Conservation (phyloP, 2,888 invertebrate species). For the Andrena fulva region DNA sequence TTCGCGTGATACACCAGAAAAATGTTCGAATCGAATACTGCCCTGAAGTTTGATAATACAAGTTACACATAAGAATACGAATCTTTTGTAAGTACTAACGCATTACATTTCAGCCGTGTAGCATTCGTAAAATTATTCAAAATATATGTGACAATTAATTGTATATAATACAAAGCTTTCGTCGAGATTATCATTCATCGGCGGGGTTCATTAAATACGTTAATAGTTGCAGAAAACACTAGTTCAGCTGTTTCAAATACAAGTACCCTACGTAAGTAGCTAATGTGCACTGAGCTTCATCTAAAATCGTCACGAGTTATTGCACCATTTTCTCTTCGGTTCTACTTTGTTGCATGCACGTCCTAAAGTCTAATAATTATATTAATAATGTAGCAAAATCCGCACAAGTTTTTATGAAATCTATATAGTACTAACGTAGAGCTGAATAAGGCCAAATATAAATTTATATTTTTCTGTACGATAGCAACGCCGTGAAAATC, state of each 20-base stretch:
- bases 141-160: conserved; percentile 40
- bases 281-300: conserved; percentile 57
- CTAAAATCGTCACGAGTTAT: conserved; percentile 49
- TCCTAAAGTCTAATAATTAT: conserved; percentile 40
- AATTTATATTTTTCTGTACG: neutral
- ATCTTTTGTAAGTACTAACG: conserved; percentile 30
- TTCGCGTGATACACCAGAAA: conserved; percentile 38
- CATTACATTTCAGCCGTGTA: conserved; percentile 13
- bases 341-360: conserved; percentile 52
- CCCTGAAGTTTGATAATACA: conserved; percentile 39
- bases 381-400: conserved; percentile 29
- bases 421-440: conserved; percentile 19
- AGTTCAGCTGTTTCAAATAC: conserved; percentile 50
- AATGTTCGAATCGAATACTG: conserved; percentile 22
- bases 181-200: conserved; percentile 26
- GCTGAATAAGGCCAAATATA: conserved; percentile 44
- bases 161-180: conserved; percentile 44
- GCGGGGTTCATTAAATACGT: conserved; percentile 35
- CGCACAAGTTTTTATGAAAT: conserved; percentile 40
- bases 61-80: conserved; percentile 30
- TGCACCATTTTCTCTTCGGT: conserved; percentile 43
- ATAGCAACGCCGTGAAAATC: conserved; percentile 10
- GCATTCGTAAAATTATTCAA: conserved; percentile 38
- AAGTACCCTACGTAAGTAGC: conserved; percentile 57
- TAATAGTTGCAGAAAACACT: conserved; percentile 44